These are phyloP conservation scores for Zaprionus africanus DNA, from an alignment of 1,140 invertebrate genomes.

Conservation along the genomic window DNA sequence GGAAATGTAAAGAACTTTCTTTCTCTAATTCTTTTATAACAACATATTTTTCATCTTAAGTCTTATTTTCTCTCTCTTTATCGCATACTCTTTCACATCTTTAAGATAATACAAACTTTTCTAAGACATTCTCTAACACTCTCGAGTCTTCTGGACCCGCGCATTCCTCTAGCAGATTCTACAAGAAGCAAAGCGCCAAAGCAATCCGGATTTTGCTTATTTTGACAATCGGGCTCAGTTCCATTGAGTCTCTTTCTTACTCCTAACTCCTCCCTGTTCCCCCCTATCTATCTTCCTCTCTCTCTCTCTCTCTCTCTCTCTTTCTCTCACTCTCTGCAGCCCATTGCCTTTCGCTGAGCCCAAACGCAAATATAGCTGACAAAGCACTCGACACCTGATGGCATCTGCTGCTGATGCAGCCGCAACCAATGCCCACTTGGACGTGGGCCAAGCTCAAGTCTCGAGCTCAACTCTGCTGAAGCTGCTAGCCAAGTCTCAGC, in stretches of 20 bases:
- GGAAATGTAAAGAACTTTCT: too few species aligned
- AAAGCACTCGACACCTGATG: slow-evolving; percentile 81
- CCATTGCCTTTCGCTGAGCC: slow-evolving; percentile 46
- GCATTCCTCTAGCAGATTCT: slow-evolving; percentile 15
- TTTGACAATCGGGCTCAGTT: slow-evolving; percentile 41
- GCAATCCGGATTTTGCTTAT: slow-evolving; percentile 34
- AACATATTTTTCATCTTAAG: too few species aligned
- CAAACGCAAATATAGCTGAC: slow-evolving; percentile 78
- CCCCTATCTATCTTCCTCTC: neutral
- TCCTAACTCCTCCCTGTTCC: neutral
- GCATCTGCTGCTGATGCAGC: slow-evolving; percentile 30
- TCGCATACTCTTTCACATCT: neutral
- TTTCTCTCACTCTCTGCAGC: slow-evolving; percentile 5
- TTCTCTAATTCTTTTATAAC: too few species aligned
- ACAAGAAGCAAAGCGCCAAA: neutral
- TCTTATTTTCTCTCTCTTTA: neutral
- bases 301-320: neutral
- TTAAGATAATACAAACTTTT: neutral
- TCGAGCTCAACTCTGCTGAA: slow-evolving; percentile 10
- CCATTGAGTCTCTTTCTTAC: neutral
- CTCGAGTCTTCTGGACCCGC: neutral
- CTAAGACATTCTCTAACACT: slow-evolving; percentile 6
- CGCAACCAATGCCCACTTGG: slow-evolving; percentile 9
- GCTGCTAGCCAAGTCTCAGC: slow-evolving; percentile 41
- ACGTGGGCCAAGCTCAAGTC: slow-evolving; percentile 29